Evolutionary conservation across 2,888 invertebrate species (phyloP).

Genomic region (Bruchidius siliquastri): DNA sequence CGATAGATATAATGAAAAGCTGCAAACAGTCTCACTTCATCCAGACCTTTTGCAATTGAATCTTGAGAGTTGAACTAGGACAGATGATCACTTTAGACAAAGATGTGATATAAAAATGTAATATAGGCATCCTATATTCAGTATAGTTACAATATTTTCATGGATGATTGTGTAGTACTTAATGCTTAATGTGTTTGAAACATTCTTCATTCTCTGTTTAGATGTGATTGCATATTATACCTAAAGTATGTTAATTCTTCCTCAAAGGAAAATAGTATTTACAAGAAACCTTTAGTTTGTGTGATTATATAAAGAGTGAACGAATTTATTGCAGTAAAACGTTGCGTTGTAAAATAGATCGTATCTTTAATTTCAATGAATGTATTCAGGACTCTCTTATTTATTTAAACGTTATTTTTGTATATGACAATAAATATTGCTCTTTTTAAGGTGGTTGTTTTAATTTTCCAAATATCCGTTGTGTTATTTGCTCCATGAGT

Average conservation of each 20-base stretch:
- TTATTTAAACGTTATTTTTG: neutral
- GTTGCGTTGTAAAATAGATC: neutral
- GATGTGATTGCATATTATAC: neutral
- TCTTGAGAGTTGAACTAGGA: neutral
- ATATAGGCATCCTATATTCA: neutral
- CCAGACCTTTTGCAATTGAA: neutral
- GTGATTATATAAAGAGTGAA: neutral
- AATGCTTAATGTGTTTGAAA: neutral
- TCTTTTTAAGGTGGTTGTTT: neutral
- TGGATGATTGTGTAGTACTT: neutral
- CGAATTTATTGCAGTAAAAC: neutral
- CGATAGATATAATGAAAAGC: neutral
- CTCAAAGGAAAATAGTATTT: neutral
- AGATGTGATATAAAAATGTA: neutral
- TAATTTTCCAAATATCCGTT: too few species aligned
- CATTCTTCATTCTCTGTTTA: neutral
- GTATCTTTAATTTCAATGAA: neutral
- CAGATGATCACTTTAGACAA: neutral
- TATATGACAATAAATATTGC: neutral
- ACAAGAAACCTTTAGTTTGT: neutral
- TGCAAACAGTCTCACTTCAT: neutral
- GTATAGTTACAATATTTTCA: neutral
- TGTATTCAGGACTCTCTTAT: neutral
- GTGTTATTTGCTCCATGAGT: too few species aligned
- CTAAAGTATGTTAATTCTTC: neutral